A percentile compares a stretch with the other conserved stretches of the same genome.
Conservation (phyloP, 2,797 vertebrate genomes). For the Siniperca undulata region DNA sequence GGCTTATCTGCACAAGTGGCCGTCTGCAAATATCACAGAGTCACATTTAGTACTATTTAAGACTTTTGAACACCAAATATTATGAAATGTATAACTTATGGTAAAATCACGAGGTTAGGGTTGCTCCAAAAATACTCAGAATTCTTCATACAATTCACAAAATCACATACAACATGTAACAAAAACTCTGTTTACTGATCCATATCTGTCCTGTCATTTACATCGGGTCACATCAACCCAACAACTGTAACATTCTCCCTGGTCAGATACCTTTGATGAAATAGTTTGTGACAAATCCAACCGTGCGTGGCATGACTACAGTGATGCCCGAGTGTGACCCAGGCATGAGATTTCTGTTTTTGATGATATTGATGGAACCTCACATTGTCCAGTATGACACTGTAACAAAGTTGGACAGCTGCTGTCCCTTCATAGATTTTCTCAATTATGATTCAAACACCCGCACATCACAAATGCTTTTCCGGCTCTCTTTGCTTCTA, state of each 20-base stretch:
- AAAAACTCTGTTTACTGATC: too few species aligned
- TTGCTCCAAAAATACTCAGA: not conserved
- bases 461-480: not conserved
- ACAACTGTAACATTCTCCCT: not conserved
- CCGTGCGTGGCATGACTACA: too few species aligned
- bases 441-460: not conserved
- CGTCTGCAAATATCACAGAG: slow-evolving; percentile 46
- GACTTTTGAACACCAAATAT: not conserved
- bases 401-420: not conserved
- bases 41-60: not conserved
- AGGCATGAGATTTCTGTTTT: not conserved
- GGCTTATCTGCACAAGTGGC: slow-evolving; percentile 52
- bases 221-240: too few species aligned
- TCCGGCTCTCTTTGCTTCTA: not conserved
- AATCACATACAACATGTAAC: too few species aligned
- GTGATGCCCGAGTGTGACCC: not conserved
- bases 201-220: too few species aligned
- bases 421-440: not conserved
- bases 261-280: not conserved
- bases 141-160: not conserved
- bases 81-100: not conserved
- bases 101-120: not conserved
- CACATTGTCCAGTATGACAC: not conserved
- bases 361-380: not conserved
- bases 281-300: too few species aligned